A percentile compares a stretch with the other conserved stretches of the same genome.
Evolutionary conservation across 2,113 vertebrate species (phyloP).

Genomic region (Chamaetylas fuelleborni): DNA sequence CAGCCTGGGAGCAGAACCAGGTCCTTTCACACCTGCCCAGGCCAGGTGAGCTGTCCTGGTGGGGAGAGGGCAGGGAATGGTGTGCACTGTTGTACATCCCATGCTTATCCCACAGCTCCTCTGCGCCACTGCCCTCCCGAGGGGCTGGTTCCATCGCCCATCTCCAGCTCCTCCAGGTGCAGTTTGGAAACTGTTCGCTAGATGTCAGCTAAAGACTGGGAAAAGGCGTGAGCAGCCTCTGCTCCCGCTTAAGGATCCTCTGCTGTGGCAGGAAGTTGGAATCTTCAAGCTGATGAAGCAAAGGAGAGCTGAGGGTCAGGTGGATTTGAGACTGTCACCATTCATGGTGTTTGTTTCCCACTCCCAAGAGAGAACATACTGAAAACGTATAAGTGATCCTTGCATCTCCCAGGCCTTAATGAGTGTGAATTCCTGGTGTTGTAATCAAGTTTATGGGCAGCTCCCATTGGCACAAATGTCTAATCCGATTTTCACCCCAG

Average conservation of each 20-base stretch:
- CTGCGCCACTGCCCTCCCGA: neutral
- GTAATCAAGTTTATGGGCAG: neutral
- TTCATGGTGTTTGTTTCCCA: neutral
- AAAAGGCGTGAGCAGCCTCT: neutral
- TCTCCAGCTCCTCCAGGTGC: neutral
- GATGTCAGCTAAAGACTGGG: slow-evolving; percentile 45
- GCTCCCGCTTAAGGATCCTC: too few species aligned
- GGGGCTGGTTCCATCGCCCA: neutral
- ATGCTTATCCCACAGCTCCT: neutral
- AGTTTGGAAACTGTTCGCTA: slow-evolving; percentile 38
- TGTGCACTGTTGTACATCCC: accelerated
- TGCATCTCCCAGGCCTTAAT: neutral
- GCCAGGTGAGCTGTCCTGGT: neutral
- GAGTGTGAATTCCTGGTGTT: neutral
- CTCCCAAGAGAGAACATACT: neutral
- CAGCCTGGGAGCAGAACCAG: neutral
- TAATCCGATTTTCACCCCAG: neutral
- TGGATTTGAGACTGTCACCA: neutral
- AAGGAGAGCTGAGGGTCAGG: neutral
- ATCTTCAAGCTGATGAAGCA: neutral
- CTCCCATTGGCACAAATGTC: neutral
- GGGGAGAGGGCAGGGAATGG: neutral
- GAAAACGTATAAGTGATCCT: neutral
- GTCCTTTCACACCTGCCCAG: neutral
- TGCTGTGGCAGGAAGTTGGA: neutral